phyloP scores from a whole-genome alignment of 2,888 invertebrate species.

The Heliconius charithonia region DNA sequence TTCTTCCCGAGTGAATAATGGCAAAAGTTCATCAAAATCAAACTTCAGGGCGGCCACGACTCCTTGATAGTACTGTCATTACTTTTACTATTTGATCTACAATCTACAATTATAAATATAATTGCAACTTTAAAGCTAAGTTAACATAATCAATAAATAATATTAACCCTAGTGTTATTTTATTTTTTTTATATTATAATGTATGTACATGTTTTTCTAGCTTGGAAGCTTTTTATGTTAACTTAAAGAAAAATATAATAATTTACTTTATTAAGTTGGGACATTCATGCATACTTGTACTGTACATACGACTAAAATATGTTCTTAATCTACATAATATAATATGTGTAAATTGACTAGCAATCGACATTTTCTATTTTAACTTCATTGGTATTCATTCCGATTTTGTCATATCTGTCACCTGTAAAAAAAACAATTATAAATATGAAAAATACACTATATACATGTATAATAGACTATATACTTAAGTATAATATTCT shows the following conservation, averaged over 20 bases:
- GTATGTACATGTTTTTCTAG: background rate
- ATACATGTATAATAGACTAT: too few relatives aligned
- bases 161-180: too few relatives aligned
- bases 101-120: too few relatives aligned
- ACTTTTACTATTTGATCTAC: too few relatives aligned
- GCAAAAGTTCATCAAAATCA: too few relatives aligned
- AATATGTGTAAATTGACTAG: slow-evolving; percentile 4
- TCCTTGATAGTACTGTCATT: too few relatives aligned
- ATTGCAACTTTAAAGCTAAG: background rate
- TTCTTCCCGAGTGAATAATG: too few relatives aligned
- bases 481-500: too few relatives aligned
- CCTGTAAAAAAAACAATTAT: background rate
- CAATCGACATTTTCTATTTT: background rate
- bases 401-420: slow-evolving; percentile 3
- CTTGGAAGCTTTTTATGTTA: background rate
- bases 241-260: too few relatives aligned
- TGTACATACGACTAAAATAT: background rate
- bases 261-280: background rate
- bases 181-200: too few relatives aligned
- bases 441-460: background rate
- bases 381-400: slow-evolving; percentile 1
- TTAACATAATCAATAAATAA: background rate
- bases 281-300: slow-evolving; percentile 3
- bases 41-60: too few relatives aligned
- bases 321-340: background rate